Conservation (phyloP, 1,140 invertebrate genomes). For the Gryllus bimaculatus region DNA sequence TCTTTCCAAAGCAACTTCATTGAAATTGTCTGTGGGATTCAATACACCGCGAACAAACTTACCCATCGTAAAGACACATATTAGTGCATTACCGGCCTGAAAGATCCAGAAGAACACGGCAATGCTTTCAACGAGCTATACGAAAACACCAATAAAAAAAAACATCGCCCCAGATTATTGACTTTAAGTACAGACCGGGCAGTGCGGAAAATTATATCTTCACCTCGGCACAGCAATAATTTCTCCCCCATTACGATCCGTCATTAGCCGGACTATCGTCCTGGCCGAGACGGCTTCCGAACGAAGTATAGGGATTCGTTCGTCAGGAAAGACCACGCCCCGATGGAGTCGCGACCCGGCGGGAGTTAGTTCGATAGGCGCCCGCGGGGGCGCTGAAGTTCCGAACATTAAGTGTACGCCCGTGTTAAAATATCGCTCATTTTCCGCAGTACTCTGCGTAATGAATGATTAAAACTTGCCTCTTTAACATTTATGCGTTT, state of each 20-base stretch:
- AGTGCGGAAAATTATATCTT: not conserved
- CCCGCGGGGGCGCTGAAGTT: not conserved
- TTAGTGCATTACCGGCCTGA: too few relatives aligned
- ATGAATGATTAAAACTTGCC: slow-evolving; percentile 5
- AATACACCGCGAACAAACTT: too few relatives aligned
- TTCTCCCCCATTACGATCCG: not conserved
- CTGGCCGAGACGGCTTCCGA: not conserved
- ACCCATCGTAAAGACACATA: too few relatives aligned
- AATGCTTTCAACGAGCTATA: not conserved
- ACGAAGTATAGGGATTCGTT: not conserved
- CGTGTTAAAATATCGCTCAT: slow-evolving; percentile 4
- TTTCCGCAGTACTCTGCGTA: not conserved
- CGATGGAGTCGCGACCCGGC: not conserved
- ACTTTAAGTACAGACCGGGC: not conserved
- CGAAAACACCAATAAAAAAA: not conserved
- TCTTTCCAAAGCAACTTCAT: too few relatives aligned
- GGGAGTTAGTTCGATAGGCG: not conserved
- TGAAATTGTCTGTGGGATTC: too few relatives aligned
- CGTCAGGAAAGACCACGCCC: not conserved
- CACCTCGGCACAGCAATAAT: not conserved
- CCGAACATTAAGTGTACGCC: not conserved
- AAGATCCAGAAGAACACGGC: too few relatives aligned
- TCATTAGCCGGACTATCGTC: not conserved
- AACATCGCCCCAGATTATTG: not conserved
- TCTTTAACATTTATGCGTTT: slow-evolving; percentile 5